phyloP scores from a whole-genome alignment of 2,797 vertebrate species.

The Ptychobarbus kaznakovi region DNA sequence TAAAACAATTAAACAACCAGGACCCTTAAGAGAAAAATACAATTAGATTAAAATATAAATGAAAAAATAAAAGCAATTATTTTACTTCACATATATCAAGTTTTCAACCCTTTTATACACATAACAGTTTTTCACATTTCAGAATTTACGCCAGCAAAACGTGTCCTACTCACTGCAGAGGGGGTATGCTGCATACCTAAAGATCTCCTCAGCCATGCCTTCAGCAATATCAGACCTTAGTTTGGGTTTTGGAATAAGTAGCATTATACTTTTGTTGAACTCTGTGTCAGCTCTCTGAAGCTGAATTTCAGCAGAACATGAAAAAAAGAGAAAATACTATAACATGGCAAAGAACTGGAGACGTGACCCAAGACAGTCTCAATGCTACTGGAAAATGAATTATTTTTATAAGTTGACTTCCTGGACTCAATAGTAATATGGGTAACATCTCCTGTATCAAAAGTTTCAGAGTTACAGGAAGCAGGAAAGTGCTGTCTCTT shows the following conservation, averaged over 20 bases:
- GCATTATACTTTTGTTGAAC: neutral
- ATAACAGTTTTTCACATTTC: too few species aligned
- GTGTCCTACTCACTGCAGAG: too few species aligned
- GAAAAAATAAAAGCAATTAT: too few species aligned
- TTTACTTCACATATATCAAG: too few species aligned
- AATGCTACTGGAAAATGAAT: neutral
- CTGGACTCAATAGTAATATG: neutral
- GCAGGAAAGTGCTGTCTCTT: too few species aligned
- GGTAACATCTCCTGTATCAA: too few species aligned
- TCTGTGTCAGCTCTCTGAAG: neutral
- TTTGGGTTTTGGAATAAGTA: constrained; percentile 9
- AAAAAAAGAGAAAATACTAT: neutral
- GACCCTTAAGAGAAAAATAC: too few species aligned
- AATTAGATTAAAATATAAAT: too few species aligned
- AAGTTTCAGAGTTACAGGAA: too few species aligned
- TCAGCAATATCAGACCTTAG: neutral
- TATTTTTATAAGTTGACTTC: neutral
- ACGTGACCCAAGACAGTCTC: neutral
- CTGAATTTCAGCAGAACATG: constrained; percentile 22
- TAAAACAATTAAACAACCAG: too few species aligned
- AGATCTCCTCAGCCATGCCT: constrained; percentile 42
- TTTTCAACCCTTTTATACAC: too few species aligned
- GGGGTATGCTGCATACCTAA: constrained; percentile 28
- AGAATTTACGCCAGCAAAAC: too few species aligned
- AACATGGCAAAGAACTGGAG: constrained; percentile 14